Base-by-base conservation (phyloP, 2,888 invertebrate genomes). In the Stratiomys singularior region DNA sequence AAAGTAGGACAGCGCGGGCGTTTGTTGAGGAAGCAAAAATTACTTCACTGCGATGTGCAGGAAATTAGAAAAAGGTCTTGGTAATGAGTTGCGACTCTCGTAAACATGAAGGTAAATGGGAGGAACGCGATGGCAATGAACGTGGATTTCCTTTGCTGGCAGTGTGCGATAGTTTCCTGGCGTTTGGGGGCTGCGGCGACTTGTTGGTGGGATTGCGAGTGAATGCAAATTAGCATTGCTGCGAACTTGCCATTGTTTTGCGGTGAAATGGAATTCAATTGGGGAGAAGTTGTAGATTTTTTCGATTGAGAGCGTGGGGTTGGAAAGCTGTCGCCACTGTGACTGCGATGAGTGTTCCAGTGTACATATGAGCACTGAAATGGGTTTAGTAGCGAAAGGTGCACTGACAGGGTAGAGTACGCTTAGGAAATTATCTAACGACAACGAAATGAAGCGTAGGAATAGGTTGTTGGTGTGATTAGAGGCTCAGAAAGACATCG, bases 351-450 rank as follows among this genome's bases (percentile, higher is more conserved):
- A 37, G 37, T 37, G 37, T 37, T 37, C 9, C 37, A 9, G 5
- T 37, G 37, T 3, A 3, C 3, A 37, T 37, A 9, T 9, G 37
- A 37, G 37, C 37, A 37, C 3, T 37, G 3, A 37, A 37, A n/a
- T 9, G 5, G 9, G 9, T 37, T 37, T 3, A 15, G n/a, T 18
- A 37, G 18, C 66, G 28, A 37, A 15, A 66, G 37, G 37, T 37
- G 37, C 37, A 13, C 37, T 7, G 9, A 9, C 37, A n/a, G n/a
- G 37, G 27, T 37, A 44, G 11, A 28, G 11, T 37, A 27, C n/a
- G n/a, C 64, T 2, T 21, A 15, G 66, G 37, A 21, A 66, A 66
- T 66, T 66, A 66, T 66, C 66, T 66, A 66, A 66, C 66, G 37
- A 21, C n/a, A 28, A 1, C 15, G 63, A 63, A 37, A 37, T 21